phyloP scores from a whole-genome alignment of 2,888 invertebrate genomes.

The Clanis bilineata region DNA sequence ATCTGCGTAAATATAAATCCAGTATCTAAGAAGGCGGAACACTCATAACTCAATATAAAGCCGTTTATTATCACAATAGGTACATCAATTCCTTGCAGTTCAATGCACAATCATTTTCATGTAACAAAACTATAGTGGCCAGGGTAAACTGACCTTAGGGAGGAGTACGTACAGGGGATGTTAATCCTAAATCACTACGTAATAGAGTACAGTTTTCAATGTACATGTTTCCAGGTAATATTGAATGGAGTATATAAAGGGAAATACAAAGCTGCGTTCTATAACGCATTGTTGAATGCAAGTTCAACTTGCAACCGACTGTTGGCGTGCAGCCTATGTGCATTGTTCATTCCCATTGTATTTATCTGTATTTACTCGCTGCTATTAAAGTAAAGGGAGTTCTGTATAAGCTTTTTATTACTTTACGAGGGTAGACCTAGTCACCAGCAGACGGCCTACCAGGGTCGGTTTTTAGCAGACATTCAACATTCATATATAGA shows the following conservation, averaged over 20 bases:
- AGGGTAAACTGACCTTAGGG: conserved; percentile 1
- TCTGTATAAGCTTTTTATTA: too few relatives aligned
- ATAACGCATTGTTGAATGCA: conserved; percentile 41
- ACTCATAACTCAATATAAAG: not conserved
- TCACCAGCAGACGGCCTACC: too few relatives aligned
- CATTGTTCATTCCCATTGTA: conserved; percentile 26
- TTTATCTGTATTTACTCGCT: conserved; percentile 16
- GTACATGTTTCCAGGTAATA: conserved; percentile 5
- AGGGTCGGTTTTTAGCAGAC: too few relatives aligned
- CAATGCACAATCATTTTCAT: conserved; percentile 19
- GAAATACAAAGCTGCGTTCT: conserved; percentile 28
- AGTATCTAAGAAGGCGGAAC: not conserved
- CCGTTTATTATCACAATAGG: not conserved
- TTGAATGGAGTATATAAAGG: conserved; percentile 34
- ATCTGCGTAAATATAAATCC: not conserved
- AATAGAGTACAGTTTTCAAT: not conserved
- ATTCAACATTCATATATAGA: too few relatives aligned
- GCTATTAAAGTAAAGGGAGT: not conserved
- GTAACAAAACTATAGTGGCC: conserved; percentile 18
- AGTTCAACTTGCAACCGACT: conserved; percentile 31
- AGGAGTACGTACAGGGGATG: not conserved
- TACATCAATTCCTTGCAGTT: conserved; percentile 29
- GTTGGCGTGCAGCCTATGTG: conserved; percentile 26
- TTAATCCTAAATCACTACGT: not conserved
- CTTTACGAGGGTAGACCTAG: too few relatives aligned